These are phyloP conservation scores for Calosoma granatense DNA, from an alignment of 1,140 invertebrate species.

Conservation along the genomic window DNA sequence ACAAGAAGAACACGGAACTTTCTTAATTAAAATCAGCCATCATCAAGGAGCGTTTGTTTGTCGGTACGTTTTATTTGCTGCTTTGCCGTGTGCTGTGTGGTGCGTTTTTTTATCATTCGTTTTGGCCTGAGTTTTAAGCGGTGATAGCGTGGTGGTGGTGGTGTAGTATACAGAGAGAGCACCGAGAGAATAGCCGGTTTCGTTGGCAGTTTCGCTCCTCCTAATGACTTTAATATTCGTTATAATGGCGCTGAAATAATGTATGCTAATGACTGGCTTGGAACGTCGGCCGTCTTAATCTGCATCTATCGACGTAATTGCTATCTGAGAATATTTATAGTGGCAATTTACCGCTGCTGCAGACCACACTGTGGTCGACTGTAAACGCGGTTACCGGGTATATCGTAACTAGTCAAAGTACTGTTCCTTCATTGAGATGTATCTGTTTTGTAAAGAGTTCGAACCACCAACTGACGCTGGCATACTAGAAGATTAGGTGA, in stretches of 20 bases:
- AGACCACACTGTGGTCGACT: no score
- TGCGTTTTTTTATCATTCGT: background rate
- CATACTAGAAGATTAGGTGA: no score
- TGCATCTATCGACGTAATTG: conserved; percentile 4
- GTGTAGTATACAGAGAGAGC: background rate
- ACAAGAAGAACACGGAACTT: conserved; percentile 4
- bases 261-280: background rate
- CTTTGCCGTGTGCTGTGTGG: background rate
- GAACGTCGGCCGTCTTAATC: background rate
- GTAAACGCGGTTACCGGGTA: no score
- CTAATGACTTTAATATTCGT: conserved; percentile 4
- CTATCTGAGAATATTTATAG: conserved; percentile 4
- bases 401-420: no score
- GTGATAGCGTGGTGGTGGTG: background rate
- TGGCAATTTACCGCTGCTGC: background rate
- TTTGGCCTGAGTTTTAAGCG: background rate
- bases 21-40: conserved; percentile 2
- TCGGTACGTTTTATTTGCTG: background rate
- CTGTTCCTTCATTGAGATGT: no score
- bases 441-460: no score
- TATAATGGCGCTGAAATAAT: conserved; percentile 3
- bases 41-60: background rate
- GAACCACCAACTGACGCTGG: no score
- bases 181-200: background rate
- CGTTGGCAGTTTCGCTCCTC: background rate